Evolutionary conservation across 2,113 vertebrate genomes (phyloP).

Genomic region (Ptilorrhoa leucosticta): DNA sequence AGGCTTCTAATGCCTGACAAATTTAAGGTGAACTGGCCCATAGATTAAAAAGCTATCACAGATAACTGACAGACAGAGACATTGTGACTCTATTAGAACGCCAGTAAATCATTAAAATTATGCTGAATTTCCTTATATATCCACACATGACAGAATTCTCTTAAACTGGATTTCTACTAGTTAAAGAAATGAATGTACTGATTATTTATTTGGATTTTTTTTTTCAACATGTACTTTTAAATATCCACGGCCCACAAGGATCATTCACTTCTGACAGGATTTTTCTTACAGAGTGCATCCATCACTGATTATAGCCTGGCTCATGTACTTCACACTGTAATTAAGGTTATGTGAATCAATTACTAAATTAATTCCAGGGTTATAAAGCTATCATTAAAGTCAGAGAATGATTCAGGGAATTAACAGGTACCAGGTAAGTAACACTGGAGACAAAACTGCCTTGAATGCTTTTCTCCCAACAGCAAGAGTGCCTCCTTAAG

Average conservation of each 20-base stretch:
- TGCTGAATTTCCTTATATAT: not conserved
- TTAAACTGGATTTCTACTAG: not conserved
- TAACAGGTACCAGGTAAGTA: not conserved
- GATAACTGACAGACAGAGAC: not conserved
- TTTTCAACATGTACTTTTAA: not conserved
- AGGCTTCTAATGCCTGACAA: not conserved
- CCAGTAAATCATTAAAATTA: not conserved
- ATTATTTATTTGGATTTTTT: not conserved
- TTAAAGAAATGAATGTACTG: not conserved
- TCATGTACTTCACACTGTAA: not conserved
- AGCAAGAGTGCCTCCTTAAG: not conserved
- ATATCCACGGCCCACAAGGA: not conserved
- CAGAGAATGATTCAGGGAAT: not conserved
- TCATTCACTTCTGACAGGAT: not conserved
- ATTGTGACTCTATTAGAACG: not conserved
- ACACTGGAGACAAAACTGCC: not conserved
- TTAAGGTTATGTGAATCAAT: not conserved
- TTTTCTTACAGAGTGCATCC: not conserved
- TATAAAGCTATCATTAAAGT: not conserved
- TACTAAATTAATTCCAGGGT: constrained; percentile 22
- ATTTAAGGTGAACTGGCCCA: not conserved
- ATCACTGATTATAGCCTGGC: not conserved
- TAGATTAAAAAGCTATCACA: not conserved
- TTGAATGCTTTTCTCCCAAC: not conserved
- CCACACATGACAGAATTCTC: not conserved